Base-by-base conservation (phyloP, 2,888 invertebrate species). In the Chironomus tentans region DNA sequence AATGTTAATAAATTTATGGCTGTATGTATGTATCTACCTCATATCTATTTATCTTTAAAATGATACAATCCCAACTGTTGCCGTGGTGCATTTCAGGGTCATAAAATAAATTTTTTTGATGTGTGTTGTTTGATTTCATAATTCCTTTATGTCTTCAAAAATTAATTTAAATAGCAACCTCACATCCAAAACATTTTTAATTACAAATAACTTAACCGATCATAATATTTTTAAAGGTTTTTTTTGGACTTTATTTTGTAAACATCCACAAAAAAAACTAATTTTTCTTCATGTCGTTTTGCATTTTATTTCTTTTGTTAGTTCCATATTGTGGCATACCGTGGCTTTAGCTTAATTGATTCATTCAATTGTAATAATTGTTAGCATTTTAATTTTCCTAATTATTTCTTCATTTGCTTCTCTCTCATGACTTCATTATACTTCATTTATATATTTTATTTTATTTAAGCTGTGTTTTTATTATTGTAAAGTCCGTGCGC, bases 391-490 rank as follows among this genome's bases (percentile, higher is more conserved):
- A 46, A 73, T 73, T 73, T 56, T 50, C 12, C 65, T 73, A 56
- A 73, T 73, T 73, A 62, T 62, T 72, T 72, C 71, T 71, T 70
- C 70, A 70, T 70, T 70, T 56, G 56, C 56, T n/a, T 22, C 62
- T 22, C 50, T 50, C n/a, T 50, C 4, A n/a, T 50, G 13, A 15
- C 10, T 22, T 21, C 21, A 24, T 24, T 65, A 62, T 22, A 21
- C 18, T 62, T 21, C 21, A 62, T 62, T 62, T 22, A 62, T 62
- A 21, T 21, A 22, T 62, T 62, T 22, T 18, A 18, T 62, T 62
- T 62, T 62, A 21, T 62, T 15, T 56, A 2, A n/a, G 6, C 56
- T 56, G 56, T 18, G 56, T 18, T 65, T 18, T 65, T 65, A 21
- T 65, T 65, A 65, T 65, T 65, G 22, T 65, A 18, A 65, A 22